Percentiles rank a stretch among this genome's conserved stretches.
Evolutionary conservation across 2,113 vertebrate species (phyloP).

Genomic region (Peromyscus maniculatus): DNA sequence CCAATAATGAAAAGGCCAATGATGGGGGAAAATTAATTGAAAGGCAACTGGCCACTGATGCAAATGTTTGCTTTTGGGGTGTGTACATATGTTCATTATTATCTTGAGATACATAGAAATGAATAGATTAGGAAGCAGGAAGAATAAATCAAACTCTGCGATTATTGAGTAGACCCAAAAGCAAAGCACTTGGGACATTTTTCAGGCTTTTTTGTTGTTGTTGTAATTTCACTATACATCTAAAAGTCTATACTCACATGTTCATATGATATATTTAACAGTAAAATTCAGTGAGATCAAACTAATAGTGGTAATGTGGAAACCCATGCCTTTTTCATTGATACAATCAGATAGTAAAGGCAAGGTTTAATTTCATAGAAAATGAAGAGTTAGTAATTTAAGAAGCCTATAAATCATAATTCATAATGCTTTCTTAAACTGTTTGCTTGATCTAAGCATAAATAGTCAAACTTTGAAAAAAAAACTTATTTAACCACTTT

Average conservation of each 20-base stretch:
- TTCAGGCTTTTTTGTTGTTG: not conserved
- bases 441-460: constrained; percentile 3
- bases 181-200: not conserved
- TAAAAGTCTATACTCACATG: not conserved
- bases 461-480: not conserved
- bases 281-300: not conserved
- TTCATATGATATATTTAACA: not conserved
- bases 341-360: not conserved
- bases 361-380: not conserved
- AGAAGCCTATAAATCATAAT: not conserved
- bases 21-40: not conserved
- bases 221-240: not conserved
- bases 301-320: not conserved
- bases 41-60: not conserved
- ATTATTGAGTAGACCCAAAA: not conserved
- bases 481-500: not conserved
- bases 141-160: not conserved
- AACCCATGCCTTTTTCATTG: not conserved
- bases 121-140: not conserved
- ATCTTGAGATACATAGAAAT: constrained; percentile 41
- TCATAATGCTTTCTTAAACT: constrained; percentile 29
- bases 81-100: not conserved
- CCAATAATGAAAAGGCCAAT: not conserved
- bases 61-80: not conserved
- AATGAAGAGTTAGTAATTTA: not conserved